Conservation (phyloP, 2,113 vertebrate genomes). For the Toxostoma redivivum region DNA sequence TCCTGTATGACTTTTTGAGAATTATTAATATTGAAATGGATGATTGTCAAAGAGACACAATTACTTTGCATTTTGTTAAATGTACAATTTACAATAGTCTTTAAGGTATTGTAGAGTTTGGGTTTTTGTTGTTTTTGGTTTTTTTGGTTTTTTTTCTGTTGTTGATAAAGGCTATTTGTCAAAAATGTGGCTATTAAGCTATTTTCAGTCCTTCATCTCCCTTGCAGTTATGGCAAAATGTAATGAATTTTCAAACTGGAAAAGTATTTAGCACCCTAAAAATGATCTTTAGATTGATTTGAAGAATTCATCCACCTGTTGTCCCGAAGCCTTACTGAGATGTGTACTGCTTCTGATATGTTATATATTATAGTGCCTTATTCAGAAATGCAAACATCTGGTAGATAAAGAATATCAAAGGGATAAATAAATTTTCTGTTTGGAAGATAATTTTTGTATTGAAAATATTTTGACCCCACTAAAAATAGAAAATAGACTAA, state of each 20-base stretch:
- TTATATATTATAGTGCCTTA: neutral
- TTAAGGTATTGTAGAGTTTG: neutral
- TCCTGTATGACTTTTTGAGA: neutral
- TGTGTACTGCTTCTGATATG: neutral
- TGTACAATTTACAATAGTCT: neutral
- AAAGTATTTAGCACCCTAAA: neutral
- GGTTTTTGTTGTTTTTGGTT: no score
- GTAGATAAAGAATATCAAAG: neutral
- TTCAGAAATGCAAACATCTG: neutral
- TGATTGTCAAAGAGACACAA: neutral
- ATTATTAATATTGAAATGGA: neutral
- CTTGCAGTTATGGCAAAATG: neutral
- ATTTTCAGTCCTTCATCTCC: neutral
- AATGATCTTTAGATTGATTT: neutral
- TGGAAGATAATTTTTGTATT: neutral
- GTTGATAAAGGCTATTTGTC: neutral
- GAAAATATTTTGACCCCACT: neutral
- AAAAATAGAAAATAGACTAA: neutral
- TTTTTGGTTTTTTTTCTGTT: no score
- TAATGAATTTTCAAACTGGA: neutral
- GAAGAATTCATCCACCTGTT: neutral
- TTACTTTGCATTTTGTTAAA: neutral
- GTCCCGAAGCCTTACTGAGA: neutral
- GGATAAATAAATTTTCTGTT: neutral
- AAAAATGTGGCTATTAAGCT: neutral